Conservation (phyloP, 2,888 invertebrate species). For the Phrixothrix hirtus region DNA sequence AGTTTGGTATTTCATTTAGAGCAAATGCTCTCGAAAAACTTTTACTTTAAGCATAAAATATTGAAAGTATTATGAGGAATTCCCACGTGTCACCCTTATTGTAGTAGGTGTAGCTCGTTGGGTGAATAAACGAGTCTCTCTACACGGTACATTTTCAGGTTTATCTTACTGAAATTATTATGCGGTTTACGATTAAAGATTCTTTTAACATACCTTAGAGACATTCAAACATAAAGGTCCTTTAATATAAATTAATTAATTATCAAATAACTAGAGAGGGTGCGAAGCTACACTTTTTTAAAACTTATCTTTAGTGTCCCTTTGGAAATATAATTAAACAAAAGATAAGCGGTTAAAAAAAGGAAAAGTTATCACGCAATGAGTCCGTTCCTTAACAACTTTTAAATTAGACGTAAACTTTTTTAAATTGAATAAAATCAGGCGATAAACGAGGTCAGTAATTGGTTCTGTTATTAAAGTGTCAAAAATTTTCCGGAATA, state of each 20-base stretch:
- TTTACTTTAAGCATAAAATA: too few species aligned
- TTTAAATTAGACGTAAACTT: conserved; percentile 3
- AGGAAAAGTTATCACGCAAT: conserved; percentile 2
- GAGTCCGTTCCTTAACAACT: conserved; percentile 8
- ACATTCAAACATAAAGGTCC: conserved; percentile 3
- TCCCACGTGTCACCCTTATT: too few species aligned
- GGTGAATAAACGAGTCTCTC: too few species aligned
- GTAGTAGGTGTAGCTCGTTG: too few species aligned
- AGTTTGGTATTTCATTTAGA: background rate
- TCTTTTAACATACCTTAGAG: conserved; percentile 6
- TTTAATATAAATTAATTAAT: conserved; percentile 15
- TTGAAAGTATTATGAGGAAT: too few species aligned
- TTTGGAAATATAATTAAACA: conserved; percentile 11
- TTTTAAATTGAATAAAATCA: background rate
- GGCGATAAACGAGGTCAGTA: conserved; percentile 13
- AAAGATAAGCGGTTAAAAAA: conserved; percentile 13
- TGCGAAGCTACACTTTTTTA: conserved; percentile 6
- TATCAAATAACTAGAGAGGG: conserved; percentile 10
- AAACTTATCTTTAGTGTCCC: conserved; percentile 11
- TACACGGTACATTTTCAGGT: conserved; percentile 6
- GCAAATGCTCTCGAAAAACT: too few species aligned
- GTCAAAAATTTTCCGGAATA: conserved; percentile 23
- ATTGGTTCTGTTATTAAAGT: conserved; percentile 18
- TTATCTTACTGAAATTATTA: conserved; percentile 12
- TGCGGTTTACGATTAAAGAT: conserved; percentile 5